Base-by-base conservation (phyloP, 2,797 vertebrate genomes). In the Microtus agrestis region DNA sequence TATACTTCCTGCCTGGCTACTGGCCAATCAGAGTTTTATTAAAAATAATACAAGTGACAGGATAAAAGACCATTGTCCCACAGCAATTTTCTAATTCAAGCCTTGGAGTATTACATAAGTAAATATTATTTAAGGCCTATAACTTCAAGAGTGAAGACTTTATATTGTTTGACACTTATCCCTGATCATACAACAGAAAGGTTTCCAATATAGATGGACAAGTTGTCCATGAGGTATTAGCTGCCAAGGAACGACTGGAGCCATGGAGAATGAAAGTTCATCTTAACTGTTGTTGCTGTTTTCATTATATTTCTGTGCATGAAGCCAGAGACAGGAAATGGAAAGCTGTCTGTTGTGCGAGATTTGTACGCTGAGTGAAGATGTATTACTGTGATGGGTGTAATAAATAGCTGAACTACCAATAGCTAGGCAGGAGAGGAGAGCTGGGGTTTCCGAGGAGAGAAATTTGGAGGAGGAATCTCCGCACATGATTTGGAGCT, bases 291-390 rank as follows among this genome's bases (percentile, higher is more conserved):
- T 9, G 4, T 12, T 11, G 17, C 10, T 65, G 19, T 79, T 93
- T 95, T 56, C 29, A 11, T 87, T 92, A 31, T 5, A 69, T 74
- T 23, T 94, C 34, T 96, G 9, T 96, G 84, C 78, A 71, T 73
- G 65, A 92, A 93, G 79, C 93, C 87, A 51, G 48, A 95, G 31
- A 25, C 87, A 15, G 2, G 56, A 71, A 51, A 91, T 37, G 84
- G 93, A 74, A 46, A 29, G 7, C 34, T 91, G 40, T 95, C 76
- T 17, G 7, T 69, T 71, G 65, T 67, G 31, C 2, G 31, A 37
- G 21, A 71, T 37, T 37, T 71, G n/a, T 71, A 37, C 3, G 21
- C n/a, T 37, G 34, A 10, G 34, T 37, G 69, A 71, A 71, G 17
- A 71, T 37, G n/a, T 71, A n/a, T 71, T 71, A 17, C n/a, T 71